These are phyloP conservation scores for Ciconia boyciana DNA, from an alignment of 2,113 vertebrate species.

Conservation along the genomic window DNA sequence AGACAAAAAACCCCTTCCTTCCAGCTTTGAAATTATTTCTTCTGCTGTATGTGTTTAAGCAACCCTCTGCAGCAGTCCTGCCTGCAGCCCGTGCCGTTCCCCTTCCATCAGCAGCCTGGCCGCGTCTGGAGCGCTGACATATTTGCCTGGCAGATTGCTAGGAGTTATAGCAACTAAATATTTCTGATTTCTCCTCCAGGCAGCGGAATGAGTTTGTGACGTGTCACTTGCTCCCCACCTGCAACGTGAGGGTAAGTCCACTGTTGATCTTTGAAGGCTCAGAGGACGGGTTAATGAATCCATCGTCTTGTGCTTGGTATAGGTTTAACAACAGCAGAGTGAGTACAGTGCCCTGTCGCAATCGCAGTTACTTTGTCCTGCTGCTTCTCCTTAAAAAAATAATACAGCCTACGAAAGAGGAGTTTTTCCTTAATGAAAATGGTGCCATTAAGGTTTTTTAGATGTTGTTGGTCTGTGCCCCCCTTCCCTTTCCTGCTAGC, in stretches of 20 bases:
- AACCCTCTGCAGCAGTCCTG: not conserved
- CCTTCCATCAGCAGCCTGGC: not conserved
- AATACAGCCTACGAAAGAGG: not conserved
- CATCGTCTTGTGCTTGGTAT: rapidly evolving
- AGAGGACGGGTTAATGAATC: not conserved
- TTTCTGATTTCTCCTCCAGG: not conserved
- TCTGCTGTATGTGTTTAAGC: not conserved
- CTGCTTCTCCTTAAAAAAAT: not conserved
- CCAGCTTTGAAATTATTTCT: not conserved
- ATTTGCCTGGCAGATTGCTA: not conserved
- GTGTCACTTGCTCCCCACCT: not conserved
- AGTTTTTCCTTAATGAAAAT: not conserved
- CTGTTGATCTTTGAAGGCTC: not conserved
- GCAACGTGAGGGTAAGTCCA: not conserved
- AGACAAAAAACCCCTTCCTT: not conserved
- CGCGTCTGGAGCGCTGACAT: not conserved
- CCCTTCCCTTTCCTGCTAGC: not conserved
- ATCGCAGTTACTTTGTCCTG: not conserved
- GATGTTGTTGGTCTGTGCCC: not conserved
- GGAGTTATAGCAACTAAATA: not conserved
- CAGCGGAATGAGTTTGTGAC: not conserved
- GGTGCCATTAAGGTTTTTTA: not conserved
- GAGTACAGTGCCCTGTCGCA: not conserved
- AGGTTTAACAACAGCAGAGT: not conserved
- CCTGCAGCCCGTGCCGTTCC: rapidly evolving